Percentiles rank a stretch among this genome's conserved stretches.
Evolutionary conservation across 2,888 invertebrate genomes (phyloP).

Genomic region (Nomada flava): DNA sequence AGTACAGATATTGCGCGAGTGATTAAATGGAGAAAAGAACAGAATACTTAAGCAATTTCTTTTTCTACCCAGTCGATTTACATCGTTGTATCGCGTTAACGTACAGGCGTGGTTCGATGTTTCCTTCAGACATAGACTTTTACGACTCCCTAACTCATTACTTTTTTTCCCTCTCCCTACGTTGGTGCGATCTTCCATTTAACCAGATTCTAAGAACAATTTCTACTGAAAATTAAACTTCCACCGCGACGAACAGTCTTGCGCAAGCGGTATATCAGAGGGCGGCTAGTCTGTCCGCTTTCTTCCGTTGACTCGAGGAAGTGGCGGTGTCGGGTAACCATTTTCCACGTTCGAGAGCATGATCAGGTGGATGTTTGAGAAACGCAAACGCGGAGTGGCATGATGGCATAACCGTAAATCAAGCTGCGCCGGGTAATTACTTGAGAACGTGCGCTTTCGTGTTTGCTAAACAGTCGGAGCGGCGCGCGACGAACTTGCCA

Average conservation of each 20-base stretch:
- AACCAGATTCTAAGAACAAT: constrained; percentile 14
- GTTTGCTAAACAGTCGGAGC: constrained; percentile 54
- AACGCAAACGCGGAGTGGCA: constrained; percentile 29
- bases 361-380: constrained; percentile 42
- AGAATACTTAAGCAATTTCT: neutral
- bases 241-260: neutral
- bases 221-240: neutral
- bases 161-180: neutral
- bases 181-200: neutral
- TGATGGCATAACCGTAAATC: constrained; percentile 50
- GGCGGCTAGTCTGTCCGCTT: neutral
- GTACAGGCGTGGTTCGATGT: constrained; percentile 2
- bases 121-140: constrained; percentile 16
- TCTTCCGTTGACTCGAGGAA: neutral
- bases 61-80: constrained; percentile 5
- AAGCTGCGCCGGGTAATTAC: constrained; percentile 41
- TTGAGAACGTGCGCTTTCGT: constrained; percentile 56
- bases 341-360: constrained; percentile 7
- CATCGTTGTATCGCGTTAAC: constrained; percentile 10
- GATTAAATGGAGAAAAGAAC: constrained; percentile 14
- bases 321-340: constrained; percentile 24
- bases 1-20: constrained; percentile 12
- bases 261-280: neutral
- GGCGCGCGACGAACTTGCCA: constrained; percentile 35
- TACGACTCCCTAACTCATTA: constrained; percentile 20